Evolutionary conservation across 2,888 invertebrate species (phyloP), one percentile per base, ranked within the genome.

Genomic region (Drosophila kanekoi): DNA sequence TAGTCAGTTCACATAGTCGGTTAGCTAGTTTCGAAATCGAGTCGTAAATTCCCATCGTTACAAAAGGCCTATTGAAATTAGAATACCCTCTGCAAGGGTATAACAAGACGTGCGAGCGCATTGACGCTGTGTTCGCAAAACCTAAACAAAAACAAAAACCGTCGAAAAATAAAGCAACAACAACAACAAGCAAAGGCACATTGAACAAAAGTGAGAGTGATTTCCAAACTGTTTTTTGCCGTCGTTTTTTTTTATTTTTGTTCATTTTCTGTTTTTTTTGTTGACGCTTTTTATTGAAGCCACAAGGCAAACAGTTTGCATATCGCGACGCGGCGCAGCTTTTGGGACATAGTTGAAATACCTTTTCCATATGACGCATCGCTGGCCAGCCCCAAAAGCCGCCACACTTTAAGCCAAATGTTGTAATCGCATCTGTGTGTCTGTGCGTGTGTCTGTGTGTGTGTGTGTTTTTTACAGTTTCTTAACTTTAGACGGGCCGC

Each of bases 121-220:
- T 61, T 73, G 74, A 74, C 64, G 72, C 49, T 41, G 57, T 41
- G 57, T 54, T 61, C 38, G 61, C 76, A 72, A 81, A 81, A 67
- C 80, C 72, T 68, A 73, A 71, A 72, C 16, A 54, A 65, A 67
- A 56, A 73, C 11, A 49, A 52, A 65, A 49, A 52, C 53, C 53
- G 62, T 47, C 49, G 61, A 51, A 60, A 51, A 28, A 18, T 2
- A 40, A 28, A 45, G 67, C 23, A 62, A 63, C 38, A 72, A 59
- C 58, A 58, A 60, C 5, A 62, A 60, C 49, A 57, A 68, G 56
- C 59, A 57, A 72, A 72, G 48, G 67, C 73, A 69, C 75, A 79
- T 85, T 88, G 79, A 86, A 81, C 81, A 87, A 89, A 89, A 89
- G 89, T 89, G 90, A 89, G 89, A 89, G 89, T 90, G 90, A 87